These are phyloP conservation scores for Lithobates pipiens DNA, from an alignment of 2,797 vertebrate genomes.

Conservation along the genomic window DNA sequence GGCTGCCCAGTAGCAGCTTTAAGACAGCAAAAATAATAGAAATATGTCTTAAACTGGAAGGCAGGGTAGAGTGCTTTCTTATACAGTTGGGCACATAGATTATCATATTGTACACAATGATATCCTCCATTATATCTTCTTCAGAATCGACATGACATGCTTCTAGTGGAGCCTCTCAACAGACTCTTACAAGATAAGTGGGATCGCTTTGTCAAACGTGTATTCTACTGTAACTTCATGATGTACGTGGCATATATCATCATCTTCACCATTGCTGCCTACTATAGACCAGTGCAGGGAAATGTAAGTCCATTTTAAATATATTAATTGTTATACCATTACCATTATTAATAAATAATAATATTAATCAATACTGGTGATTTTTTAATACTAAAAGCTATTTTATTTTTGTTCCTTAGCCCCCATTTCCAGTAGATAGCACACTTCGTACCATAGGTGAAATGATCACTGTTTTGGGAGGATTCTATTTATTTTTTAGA, in stretches of 20 bases:
- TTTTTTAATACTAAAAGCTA: background rate
- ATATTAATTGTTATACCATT: background rate
- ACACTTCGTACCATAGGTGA: slow-evolving; percentile 84
- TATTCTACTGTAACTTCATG: slow-evolving; percentile 89
- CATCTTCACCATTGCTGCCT: slow-evolving; percentile 85
- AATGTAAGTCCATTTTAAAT: slow-evolving; percentile 66
- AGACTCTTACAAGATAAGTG: slow-evolving; percentile 92
- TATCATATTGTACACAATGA: background rate
- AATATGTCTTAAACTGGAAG: too few relatives aligned
- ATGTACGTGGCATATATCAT: slow-evolving; percentile 84
- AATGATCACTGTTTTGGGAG: slow-evolving; percentile 77
- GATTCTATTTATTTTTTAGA: slow-evolving; percentile 86
- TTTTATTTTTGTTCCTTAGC: slow-evolving; percentile 71
- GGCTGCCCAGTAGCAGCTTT: too few relatives aligned
- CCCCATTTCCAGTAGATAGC: slow-evolving; percentile 73
- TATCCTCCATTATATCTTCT: slow-evolving; percentile 30
- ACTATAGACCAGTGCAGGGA: slow-evolving; percentile 78
- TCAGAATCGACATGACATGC: slow-evolving; percentile 95
- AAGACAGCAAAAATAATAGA: too few relatives aligned
- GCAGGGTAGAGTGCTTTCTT: too few relatives aligned
- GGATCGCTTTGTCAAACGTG: slow-evolving; percentile 83
- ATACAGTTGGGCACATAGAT: too few relatives aligned
- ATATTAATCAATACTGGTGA: background rate
- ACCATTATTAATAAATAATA: background rate
- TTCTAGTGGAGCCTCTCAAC: slow-evolving; percentile 88